Conservation (phyloP, 2,888 invertebrate species). For the Eupeodes luniger region DNA sequence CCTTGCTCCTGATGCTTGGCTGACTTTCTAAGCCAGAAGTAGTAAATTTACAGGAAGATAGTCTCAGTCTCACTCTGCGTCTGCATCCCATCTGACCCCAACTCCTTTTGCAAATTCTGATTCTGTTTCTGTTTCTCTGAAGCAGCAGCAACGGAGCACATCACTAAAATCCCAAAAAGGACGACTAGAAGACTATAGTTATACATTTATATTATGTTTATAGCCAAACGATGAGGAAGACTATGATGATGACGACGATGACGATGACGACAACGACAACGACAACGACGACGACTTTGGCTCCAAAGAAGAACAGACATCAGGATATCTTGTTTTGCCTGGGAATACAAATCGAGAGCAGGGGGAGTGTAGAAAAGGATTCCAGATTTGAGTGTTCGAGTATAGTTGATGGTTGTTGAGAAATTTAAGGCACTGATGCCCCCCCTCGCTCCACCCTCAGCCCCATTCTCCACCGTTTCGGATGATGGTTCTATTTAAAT, state of each 20-base stretch:
- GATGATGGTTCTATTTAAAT: conserved; percentile 73
- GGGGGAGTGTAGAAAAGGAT: conserved; percentile 57
- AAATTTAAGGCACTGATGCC: conserved; percentile 61
- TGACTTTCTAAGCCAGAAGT: conserved; percentile 71
- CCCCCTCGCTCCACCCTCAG: neutral
- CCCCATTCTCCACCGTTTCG: neutral
- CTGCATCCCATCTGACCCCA: conserved; percentile 53
- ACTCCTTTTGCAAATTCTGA: conserved; percentile 34
- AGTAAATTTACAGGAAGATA: conserved; percentile 75
- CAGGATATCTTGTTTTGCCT: conserved; percentile 76
- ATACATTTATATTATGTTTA: conserved; percentile 33
- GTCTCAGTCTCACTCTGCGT: conserved; percentile 60
- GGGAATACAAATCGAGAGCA: conserved; percentile 64
- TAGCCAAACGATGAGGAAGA: conserved; percentile 51
- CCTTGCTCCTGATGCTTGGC: conserved; percentile 62
- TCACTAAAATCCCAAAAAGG: conserved; percentile 63
- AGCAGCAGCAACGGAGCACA: conserved; percentile 22
- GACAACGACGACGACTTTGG: conserved; percentile 74
- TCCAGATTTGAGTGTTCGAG: conserved; percentile 66
- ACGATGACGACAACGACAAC: conserved; percentile 28
- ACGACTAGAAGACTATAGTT: conserved; percentile 57
- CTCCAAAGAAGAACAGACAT: conserved; percentile 72
- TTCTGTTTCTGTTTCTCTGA: conserved; percentile 8
- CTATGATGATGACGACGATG: conserved; percentile 57
- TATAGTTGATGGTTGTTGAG: conserved; percentile 69